phyloP scores from a whole-genome alignment of 2,113 vertebrate genomes.

The Hepsetus odoe region DNA sequence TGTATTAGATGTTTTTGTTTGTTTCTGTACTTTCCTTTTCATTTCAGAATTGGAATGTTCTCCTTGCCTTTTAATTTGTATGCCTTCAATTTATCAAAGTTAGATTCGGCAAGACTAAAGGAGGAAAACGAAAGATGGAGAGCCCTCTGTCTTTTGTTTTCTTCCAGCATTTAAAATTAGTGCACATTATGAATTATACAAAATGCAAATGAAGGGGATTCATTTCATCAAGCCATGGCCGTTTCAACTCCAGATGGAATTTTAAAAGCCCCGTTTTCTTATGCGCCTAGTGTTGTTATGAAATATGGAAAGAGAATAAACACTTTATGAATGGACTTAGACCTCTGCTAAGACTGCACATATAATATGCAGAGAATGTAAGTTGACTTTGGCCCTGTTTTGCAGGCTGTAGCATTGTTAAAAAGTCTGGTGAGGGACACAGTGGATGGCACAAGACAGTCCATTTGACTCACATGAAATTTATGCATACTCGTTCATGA shows the following conservation, averaged over 20 bases:
- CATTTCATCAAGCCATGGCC: slow-evolving; percentile 64
- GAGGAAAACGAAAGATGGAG: slow-evolving; percentile 48
- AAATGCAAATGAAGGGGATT: slow-evolving; percentile 69
- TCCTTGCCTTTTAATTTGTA: slow-evolving; percentile 46
- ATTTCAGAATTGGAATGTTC: slow-evolving; percentile 5
- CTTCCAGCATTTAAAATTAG: slow-evolving; percentile 58
- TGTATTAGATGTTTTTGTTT: slow-evolving; percentile 57
- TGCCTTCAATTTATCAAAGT: slow-evolving; percentile 56
- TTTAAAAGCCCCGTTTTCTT: slow-evolving; percentile 35
- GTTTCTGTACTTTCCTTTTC: slow-evolving; percentile 1
- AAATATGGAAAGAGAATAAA: slow-evolving; percentile 60
- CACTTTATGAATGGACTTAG: slow-evolving; percentile 23
- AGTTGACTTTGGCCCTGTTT: background rate
- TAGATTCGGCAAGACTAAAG: slow-evolving; percentile 39
- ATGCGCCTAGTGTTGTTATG: slow-evolving; percentile 43
- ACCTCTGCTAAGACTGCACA: background rate
- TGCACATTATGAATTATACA: slow-evolving; percentile 65
- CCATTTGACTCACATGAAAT: too few relatives aligned
- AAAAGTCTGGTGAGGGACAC: background rate
- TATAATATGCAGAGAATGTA: background rate
- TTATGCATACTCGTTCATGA: too few relatives aligned
- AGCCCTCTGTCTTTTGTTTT: slow-evolving; percentile 57
- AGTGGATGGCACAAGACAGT: too few relatives aligned
- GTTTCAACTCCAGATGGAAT: slow-evolving; percentile 53
- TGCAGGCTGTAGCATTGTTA: background rate